Conservation (phyloP, 1,140 invertebrate species). For the Bombus soroeensis region DNA sequence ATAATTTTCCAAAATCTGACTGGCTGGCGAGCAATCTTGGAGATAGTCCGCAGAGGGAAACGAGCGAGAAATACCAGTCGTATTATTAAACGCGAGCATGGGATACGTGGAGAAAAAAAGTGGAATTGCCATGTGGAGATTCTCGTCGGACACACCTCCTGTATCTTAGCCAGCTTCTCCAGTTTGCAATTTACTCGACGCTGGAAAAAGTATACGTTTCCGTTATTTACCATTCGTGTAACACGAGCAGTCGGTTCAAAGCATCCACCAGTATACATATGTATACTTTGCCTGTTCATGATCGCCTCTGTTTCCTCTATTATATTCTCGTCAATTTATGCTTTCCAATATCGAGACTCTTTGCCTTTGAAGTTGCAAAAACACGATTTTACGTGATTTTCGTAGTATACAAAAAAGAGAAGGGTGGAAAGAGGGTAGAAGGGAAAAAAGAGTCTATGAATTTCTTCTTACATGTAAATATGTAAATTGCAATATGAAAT, state of each 20-base stretch:
- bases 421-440: background rate
- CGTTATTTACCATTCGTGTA: slow-evolving; percentile 9
- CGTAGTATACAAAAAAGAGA: too few relatives aligned
- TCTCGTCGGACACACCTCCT: slow-evolving; percentile 12
- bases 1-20: slow-evolving; percentile 31
- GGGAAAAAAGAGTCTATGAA: too few relatives aligned
- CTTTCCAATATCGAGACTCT: slow-evolving; percentile 4
- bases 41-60: slow-evolving; percentile 10
- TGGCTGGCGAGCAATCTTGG: slow-evolving; percentile 30
- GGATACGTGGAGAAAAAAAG: slow-evolving; percentile 4
- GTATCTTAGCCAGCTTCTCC: background rate
- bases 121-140: slow-evolving; percentile 11
- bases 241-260: background rate
- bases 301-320: background rate
- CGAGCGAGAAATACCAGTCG: background rate
- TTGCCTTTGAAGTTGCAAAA: background rate
- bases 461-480: background rate
- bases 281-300: slow-evolving; percentile 35
- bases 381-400: background rate
- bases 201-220: background rate
- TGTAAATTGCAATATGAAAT: background rate
- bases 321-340: background rate
- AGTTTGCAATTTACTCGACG: slow-evolving; percentile 51
- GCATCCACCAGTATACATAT: background rate
- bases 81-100: slow-evolving; percentile 46